Conservation (phyloP, 1,140 invertebrate genomes). For the Drosophila oshimai region DNA sequence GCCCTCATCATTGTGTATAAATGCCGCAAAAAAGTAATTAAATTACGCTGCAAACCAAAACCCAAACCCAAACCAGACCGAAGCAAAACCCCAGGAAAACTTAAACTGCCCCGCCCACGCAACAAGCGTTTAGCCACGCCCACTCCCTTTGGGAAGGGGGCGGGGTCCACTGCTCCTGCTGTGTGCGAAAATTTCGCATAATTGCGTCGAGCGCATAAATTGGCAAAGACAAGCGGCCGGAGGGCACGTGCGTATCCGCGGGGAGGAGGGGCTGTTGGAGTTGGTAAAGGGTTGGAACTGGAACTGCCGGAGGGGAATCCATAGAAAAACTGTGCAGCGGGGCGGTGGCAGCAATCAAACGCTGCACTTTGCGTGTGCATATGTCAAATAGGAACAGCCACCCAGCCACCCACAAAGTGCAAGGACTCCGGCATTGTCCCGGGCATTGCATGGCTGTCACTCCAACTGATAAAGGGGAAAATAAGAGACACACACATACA, state of each 20-base stretch:
- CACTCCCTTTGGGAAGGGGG: slow-evolving; percentile 5
- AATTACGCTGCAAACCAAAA: slow-evolving; percentile 63
- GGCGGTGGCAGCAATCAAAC: slow-evolving; percentile 52
- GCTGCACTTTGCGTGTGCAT: slow-evolving; percentile 67
- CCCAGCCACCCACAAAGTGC: background rate
- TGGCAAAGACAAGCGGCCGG: slow-evolving; percentile 72
- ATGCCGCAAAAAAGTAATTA: slow-evolving; percentile 78
- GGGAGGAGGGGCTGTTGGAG: no score
- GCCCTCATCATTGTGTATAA: slow-evolving; percentile 22
- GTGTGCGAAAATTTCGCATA: slow-evolving; percentile 79
- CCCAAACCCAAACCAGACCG: slow-evolving; percentile 26
- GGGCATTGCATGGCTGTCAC: slow-evolving; percentile 68
- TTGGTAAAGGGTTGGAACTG: no score
- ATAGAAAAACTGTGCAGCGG: slow-evolving; percentile 7
- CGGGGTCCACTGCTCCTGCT: slow-evolving; percentile 30
- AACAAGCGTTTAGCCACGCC: slow-evolving; percentile 63
- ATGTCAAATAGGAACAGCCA: slow-evolving; percentile 53
- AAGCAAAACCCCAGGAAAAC: slow-evolving; percentile 43
- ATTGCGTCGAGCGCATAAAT: slow-evolving; percentile 78
- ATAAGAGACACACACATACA: slow-evolving; percentile 5
- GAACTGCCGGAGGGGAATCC: slow-evolving; percentile 27
- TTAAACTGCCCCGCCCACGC: slow-evolving; percentile 53
- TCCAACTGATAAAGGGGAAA: slow-evolving; percentile 5
- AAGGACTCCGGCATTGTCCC: slow-evolving; percentile 37
- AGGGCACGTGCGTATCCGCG: slow-evolving; percentile 28